Conservation (phyloP, 2,113 vertebrate species). For the Sigmodon hispidus region DNA sequence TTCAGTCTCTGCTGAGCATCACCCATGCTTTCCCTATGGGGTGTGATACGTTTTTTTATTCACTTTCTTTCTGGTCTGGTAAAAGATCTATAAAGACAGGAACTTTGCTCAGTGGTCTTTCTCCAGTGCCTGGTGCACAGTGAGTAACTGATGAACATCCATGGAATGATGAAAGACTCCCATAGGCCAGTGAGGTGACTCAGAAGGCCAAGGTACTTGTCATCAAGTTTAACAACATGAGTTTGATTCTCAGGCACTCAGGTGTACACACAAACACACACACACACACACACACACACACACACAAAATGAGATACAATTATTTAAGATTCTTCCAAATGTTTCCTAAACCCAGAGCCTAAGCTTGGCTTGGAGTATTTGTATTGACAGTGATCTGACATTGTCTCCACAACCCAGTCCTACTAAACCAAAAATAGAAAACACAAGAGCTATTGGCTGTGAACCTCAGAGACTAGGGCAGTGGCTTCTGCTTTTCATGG, state of each 20-base stretch:
- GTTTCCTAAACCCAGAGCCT: constrained; percentile 1
- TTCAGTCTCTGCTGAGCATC: neutral
- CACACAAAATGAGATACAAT: neutral
- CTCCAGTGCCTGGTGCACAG: neutral
- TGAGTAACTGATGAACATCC: neutral
- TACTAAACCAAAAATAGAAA: constrained; percentile 70
- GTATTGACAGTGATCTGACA: constrained; percentile 2
- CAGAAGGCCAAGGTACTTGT: neutral
- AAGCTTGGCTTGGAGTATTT: neutral
- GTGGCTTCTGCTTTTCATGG: neutral
- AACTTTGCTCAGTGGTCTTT: neutral
- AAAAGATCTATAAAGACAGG: neutral
- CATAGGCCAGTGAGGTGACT: neutral
- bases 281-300: neutral
- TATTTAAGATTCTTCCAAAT: neutral
- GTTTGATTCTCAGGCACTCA: neutral
- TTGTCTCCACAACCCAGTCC: constrained; percentile 46
- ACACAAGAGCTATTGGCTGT: constrained; percentile 58
- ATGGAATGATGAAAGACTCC: neutral
- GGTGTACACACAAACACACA: neutral
- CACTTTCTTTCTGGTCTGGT: neutral
- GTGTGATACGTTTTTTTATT: neutral
- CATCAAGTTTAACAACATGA: neutral
- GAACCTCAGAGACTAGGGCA: neutral
- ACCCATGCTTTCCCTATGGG: neutral